A percentile compares a stretch with the other conserved stretches of the same genome.
Evolutionary conservation across 2,888 invertebrate species (phyloP).

Genomic region (Nebria brevicollis): DNA sequence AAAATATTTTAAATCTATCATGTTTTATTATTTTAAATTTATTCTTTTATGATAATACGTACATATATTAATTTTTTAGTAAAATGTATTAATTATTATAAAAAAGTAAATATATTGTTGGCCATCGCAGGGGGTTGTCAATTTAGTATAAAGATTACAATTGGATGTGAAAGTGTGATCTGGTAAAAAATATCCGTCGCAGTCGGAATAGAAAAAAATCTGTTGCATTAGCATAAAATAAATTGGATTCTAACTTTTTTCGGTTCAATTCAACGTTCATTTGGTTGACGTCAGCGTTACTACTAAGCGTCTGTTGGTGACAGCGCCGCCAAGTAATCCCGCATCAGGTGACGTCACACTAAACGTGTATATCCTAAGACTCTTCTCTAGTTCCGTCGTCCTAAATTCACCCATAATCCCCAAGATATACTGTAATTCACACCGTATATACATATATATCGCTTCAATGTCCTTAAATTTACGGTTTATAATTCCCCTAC

Average conservation of each 20-base stretch:
- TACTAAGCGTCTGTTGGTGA: not conserved
- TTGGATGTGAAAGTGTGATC: too few species aligned
- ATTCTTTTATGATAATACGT: too few species aligned
- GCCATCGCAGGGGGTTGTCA: too few species aligned
- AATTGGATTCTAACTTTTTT: constrained; percentile 1
- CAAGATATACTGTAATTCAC: not conserved
- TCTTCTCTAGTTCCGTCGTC: not conserved
- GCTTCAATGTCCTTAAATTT: too few species aligned
- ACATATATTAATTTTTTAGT: too few species aligned
- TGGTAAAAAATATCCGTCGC: too few species aligned
- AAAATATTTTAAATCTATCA: too few species aligned
- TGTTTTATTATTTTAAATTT: too few species aligned
- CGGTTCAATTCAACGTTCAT: not conserved
- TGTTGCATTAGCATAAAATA: not conserved
- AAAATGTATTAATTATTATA: too few species aligned
- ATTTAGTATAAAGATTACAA: too few species aligned
- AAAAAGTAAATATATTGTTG: too few species aligned
- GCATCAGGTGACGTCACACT: not conserved
- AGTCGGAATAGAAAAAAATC: not conserved
- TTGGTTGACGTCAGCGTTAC: not conserved
- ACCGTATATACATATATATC: not conserved
- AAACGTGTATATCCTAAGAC: not conserved
- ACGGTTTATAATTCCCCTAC: too few species aligned
- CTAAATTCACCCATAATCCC: not conserved
- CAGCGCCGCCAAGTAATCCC: not conserved